Base-by-base conservation (phyloP, 2,797 vertebrate species). In the Muraenolepis orangiensis region DNA sequence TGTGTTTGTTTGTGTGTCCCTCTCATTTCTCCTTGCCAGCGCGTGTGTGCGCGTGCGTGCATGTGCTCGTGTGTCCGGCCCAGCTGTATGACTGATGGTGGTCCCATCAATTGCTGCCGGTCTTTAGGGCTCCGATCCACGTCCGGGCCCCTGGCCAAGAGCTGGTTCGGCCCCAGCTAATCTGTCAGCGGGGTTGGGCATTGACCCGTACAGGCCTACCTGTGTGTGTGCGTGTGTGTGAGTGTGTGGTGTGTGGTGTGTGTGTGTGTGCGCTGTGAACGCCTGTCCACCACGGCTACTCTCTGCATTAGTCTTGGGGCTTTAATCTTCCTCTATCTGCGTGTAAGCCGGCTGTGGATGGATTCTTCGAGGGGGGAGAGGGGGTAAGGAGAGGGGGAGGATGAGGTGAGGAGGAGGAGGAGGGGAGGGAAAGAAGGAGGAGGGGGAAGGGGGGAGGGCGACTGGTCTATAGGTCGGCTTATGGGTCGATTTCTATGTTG, bases 281-380 rank as follows among this genome's bases (percentile, higher is more conserved):
- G 85, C 90, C 89, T 91, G 88, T 91, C 90, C 87, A 87, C 85
- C 81, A 84, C 74, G 36, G 84, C 84, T 80, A 79, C 80, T 78
- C 90, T 85, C 87, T 88, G 89, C 90, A 92, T 92, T 90, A 89
- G 88, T 91, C 87, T 89, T 87, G 84, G 76, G 81, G 87, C 87
- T 90, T 89, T 91, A 91, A 91, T 92, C 88, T 90, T 85, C 85
- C 81, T 83, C 85, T 87, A 87, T 91, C 88, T 88, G 85, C 87
- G 76, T 84, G 86, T 87, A 87, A 86, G 84, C 85, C 86, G 69
- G 82, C 89, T 85, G 79, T 81, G 76, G 85, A 88, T 85, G 90
- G 89, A 90, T 90, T 90, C 88, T 90, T 90, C 88, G 88, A 78
- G 76, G 84, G 78, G 51, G 83, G 80, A 76, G 13, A 81, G 84